phyloP scores from a whole-genome alignment of 2,113 vertebrate species.

The Eulemur macaco region DNA sequence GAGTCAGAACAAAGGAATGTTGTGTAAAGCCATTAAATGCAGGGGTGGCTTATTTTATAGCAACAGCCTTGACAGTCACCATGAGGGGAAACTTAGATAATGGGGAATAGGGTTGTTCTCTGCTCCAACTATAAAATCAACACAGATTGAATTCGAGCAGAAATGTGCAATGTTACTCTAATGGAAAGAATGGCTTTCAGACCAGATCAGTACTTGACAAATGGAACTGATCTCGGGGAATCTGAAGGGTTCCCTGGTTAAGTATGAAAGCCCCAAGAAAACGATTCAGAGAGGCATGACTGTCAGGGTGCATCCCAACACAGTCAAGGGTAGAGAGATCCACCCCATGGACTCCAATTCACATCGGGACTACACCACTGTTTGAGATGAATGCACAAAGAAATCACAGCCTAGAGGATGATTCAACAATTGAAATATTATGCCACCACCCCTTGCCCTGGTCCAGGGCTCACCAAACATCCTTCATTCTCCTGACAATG shows the following conservation, averaged over 20 bases:
- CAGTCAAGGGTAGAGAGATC: not conserved
- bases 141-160: not conserved
- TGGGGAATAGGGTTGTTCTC: not conserved
- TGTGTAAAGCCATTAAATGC: not conserved
- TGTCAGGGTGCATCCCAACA: not conserved
- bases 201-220: not conserved
- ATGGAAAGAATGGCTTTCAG: not conserved
- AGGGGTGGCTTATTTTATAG: not conserved
- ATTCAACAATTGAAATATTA: not conserved
- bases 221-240: not conserved
- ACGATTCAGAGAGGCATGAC: not conserved
- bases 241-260: not conserved
- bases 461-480: not conserved
- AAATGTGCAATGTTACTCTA: not conserved
- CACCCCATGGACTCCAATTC: not conserved
- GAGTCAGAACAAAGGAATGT: not conserved
- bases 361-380: not conserved
- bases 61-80: not conserved
- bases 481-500: not conserved
- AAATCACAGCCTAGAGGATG: not conserved
- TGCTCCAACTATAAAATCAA: constrained; percentile 26
- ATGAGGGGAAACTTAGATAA: not conserved
- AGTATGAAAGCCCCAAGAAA: not conserved
- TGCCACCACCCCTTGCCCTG: not conserved
- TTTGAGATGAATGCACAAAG: not conserved